A percentile compares a stretch with the other conserved stretches of the same genome.
Evolutionary conservation across 2,888 invertebrate genomes (phyloP).

Genomic region (Hoplodrina ambigua): DNA sequence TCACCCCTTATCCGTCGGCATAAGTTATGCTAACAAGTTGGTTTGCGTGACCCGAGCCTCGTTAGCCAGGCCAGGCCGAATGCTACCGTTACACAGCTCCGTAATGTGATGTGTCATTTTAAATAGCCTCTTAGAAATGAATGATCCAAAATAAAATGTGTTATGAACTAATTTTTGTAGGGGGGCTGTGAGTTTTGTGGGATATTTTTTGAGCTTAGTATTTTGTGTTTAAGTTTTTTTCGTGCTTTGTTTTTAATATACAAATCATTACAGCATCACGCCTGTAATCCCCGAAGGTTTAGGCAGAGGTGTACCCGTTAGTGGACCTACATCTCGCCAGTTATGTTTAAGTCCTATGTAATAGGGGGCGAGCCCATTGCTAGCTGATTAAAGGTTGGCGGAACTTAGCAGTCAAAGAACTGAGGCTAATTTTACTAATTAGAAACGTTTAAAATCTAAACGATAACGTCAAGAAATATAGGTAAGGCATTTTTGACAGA

Average conservation of each 20-base stretch:
- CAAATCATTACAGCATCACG: too few relatives aligned
- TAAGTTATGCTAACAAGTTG: constrained; percentile 85
- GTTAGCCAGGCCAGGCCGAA: constrained; percentile 52
- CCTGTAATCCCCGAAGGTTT: too few relatives aligned
- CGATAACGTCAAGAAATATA: too few relatives aligned
- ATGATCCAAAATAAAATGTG: constrained; percentile 66
- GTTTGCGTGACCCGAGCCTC: constrained; percentile 75
- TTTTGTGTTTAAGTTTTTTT: constrained; percentile 8
- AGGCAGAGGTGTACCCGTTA: too few relatives aligned
- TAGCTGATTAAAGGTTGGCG: too few relatives aligned
- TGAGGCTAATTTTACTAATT: too few relatives aligned
- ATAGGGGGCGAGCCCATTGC: too few relatives aligned
- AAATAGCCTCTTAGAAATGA: constrained; percentile 69
- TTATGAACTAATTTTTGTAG: constrained; percentile 36
- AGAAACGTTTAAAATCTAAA: too few relatives aligned
- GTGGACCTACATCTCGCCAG: too few relatives aligned
- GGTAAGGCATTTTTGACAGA: too few relatives aligned
- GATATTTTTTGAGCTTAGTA: constrained; percentile 32
- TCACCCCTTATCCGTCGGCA: constrained; percentile 78
- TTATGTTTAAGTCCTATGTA: too few relatives aligned
- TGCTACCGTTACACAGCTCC: constrained; percentile 53
- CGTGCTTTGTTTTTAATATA: background rate
- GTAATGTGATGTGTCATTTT: constrained; percentile 71
- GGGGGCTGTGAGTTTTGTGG: constrained; percentile 28
- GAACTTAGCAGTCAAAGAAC: too few relatives aligned